phyloP scores from a whole-genome alignment of 2,888 invertebrate species.

The Troilus luridus region DNA sequence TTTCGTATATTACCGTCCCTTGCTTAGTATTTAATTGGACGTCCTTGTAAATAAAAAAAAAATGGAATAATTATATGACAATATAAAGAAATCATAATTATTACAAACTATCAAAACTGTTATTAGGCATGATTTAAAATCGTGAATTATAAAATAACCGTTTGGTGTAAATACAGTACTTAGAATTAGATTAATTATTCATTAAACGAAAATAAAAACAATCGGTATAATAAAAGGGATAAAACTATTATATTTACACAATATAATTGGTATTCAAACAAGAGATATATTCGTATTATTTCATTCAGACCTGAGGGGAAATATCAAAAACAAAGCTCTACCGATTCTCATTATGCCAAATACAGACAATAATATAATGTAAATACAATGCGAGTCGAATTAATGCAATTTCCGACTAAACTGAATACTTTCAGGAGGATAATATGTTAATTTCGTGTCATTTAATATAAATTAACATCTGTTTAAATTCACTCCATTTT shows the following conservation, averaged over 20 bases:
- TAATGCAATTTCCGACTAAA: constrained; percentile 1
- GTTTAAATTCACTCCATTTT: background rate
- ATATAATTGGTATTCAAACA: background rate
- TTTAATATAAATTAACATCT: background rate
- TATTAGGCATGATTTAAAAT: too few species aligned
- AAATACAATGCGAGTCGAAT: background rate
- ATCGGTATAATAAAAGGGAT: background rate
- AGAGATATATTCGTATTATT: background rate
- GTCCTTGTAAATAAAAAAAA: too few species aligned
- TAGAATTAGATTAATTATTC: background rate
- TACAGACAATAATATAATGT: constrained; percentile 17
- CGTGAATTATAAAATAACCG: too few species aligned
- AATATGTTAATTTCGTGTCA: background rate
- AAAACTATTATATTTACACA: background rate
- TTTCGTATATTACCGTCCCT: too few species aligned
- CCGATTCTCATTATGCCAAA: constrained; percentile 15
- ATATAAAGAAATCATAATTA: too few species aligned
- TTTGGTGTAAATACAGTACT: background rate
- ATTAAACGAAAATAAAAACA: background rate
- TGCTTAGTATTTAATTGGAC: too few species aligned
- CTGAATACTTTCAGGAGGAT: background rate
- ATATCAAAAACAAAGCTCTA: background rate
- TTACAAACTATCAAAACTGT: too few species aligned
- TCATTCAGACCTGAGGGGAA: background rate
- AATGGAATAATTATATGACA: too few species aligned